Evolutionary conservation across 2,113 vertebrate species (phyloP).

Genomic region (Hemiscyllium ocellatum): DNA sequence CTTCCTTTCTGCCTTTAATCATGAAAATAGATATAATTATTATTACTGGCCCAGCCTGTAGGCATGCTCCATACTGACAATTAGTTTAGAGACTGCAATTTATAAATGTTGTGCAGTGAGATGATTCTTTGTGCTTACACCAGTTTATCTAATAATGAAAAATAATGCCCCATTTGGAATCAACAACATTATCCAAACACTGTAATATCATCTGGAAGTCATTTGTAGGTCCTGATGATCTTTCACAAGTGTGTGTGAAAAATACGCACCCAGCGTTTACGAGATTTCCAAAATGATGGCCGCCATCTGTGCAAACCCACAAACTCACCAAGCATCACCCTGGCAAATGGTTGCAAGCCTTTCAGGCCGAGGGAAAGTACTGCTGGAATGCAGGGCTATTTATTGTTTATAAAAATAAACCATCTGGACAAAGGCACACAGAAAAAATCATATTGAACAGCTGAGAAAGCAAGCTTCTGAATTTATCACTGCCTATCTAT

Average conservation of each 20-base stretch:
- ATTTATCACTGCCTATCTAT: slow-evolving; percentile 51
- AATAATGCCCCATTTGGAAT: slow-evolving; percentile 68
- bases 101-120: slow-evolving; percentile 69
- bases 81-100: slow-evolving; percentile 68
- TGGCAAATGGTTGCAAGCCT: slow-evolving; percentile 60
- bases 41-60: slow-evolving; percentile 64
- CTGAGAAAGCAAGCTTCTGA: slow-evolving; percentile 91
- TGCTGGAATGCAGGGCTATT: slow-evolving; percentile 76
- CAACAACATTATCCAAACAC: slow-evolving; percentile 68
- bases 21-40: slow-evolving; percentile 71
- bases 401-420: slow-evolving; percentile 99
- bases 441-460: slow-evolving; percentile 92
- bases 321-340: slow-evolving; percentile 52
- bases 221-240: slow-evolving; percentile 70
- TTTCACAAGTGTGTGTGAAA: slow-evolving; percentile 61
- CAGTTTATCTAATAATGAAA: slow-evolving; percentile 64
- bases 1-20: slow-evolving; percentile 73
- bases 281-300: slow-evolving; percentile 65
- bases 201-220: slow-evolving; percentile 77
- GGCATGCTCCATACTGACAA: slow-evolving; percentile 67
- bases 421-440: slow-evolving; percentile 78
- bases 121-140: slow-evolving; percentile 60
- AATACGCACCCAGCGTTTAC: slow-evolving; percentile 53
- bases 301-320: slow-evolving; percentile 78
- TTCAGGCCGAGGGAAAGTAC: slow-evolving; percentile 56